phyloP scores from a whole-genome alignment of 1,140 invertebrate genomes.

The Belonocnema kinseyi region DNA sequence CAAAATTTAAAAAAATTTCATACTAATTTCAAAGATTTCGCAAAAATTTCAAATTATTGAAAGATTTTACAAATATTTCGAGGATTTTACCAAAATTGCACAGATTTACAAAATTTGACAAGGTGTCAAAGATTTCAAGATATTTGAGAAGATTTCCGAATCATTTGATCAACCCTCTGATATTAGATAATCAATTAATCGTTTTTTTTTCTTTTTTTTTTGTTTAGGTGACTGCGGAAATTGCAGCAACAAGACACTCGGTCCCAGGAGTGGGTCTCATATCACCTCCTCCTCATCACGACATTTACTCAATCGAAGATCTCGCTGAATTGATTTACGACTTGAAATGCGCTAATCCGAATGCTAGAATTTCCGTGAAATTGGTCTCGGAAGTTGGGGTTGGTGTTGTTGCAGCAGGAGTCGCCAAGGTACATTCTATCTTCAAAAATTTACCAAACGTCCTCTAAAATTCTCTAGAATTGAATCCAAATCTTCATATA shows the following conservation, averaged over 20 bases:
- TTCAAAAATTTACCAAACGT: not conserved
- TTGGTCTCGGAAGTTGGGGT: slow-evolving; percentile 99
- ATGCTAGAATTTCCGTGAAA: slow-evolving; percentile 97
- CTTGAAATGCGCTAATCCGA: slow-evolving; percentile 97
- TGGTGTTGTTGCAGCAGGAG: slow-evolving; percentile 97
- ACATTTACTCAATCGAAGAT: slow-evolving; percentile 99
- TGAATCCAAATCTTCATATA: not conserved
- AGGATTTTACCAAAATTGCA: too few species aligned
- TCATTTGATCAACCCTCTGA: slow-evolving; percentile 84
- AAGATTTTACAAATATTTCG: too few species aligned
- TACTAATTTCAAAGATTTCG: too few species aligned
- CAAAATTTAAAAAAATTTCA: too few species aligned
- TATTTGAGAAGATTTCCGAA: too few species aligned
- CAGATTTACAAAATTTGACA: too few species aligned
- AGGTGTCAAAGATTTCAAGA: too few species aligned
- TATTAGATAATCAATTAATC: slow-evolving; percentile 77
- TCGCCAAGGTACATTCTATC: slow-evolving; percentile 88
- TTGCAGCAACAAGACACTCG: slow-evolving; percentile 95
- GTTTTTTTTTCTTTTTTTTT: slow-evolving; percentile 37
- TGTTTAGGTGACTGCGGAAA: slow-evolving; percentile 90
- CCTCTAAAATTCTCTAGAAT: not conserved
- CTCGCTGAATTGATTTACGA: slow-evolving; percentile 99
- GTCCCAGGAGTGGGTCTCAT: slow-evolving; percentile 98
- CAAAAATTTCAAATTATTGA: too few species aligned
- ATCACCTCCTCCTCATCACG: slow-evolving; percentile 98